Percentiles rank a stretch among this genome's conserved stretches.
Evolutionary conservation across 1,140 invertebrate species (phyloP).

Genomic region (Drosophila chauvacae): DNA sequence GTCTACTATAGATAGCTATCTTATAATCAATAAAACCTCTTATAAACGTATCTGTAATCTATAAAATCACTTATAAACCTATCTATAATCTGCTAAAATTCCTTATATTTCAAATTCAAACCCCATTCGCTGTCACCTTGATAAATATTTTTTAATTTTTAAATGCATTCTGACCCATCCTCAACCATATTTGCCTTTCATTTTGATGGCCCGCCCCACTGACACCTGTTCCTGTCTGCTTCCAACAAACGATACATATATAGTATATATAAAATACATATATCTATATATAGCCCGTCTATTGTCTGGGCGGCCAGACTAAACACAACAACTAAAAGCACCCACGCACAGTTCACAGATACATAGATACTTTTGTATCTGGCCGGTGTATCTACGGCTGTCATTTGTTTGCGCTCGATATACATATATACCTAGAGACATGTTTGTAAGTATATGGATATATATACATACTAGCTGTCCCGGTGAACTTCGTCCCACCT

Average conservation of each 20-base stretch:
- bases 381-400: constrained; percentile 43
- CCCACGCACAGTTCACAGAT: constrained; percentile 33
- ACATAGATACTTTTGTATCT: constrained; percentile 51
- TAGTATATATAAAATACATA: background rate
- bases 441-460: constrained; percentile 9
- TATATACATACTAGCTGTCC: too few relatives aligned
- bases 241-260: background rate
- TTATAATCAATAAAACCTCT: too few relatives aligned
- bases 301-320: constrained; percentile 64
- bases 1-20: too few relatives aligned
- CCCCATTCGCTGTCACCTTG: constrained; percentile 7
- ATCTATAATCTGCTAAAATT: too few relatives aligned
- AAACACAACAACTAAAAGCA: constrained; percentile 73
- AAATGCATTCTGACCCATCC: constrained; percentile 30
- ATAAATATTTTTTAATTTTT: constrained; percentile 38
- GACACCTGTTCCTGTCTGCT: constrained; percentile 58
- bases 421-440: background rate
- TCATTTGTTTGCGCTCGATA: constrained; percentile 47
- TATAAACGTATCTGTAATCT: too few relatives aligned
- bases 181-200: constrained; percentile 46
- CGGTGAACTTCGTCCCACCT: too few relatives aligned
- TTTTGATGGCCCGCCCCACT: constrained; percentile 41
- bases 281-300: constrained; percentile 35
- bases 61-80: too few relatives aligned
- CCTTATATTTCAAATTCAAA: background rate